Evolutionary conservation across 2,113 vertebrate genomes (phyloP).

Genomic region (Phycodurus eques): DNA sequence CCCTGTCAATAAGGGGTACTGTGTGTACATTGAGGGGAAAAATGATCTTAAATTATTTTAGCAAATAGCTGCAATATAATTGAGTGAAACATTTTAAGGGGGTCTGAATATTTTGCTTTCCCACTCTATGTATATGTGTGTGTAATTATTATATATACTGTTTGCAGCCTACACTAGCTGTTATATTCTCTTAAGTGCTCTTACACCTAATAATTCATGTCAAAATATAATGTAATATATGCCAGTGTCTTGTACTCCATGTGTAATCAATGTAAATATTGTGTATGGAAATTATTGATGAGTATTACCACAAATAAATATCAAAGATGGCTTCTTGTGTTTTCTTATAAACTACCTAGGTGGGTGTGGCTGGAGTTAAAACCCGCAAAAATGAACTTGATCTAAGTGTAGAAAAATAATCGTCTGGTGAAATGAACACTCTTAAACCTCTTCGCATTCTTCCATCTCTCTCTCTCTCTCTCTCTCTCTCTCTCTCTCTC

Average conservation of each 20-base stretch:
- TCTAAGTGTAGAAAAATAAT: neutral
- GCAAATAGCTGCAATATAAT: no score
- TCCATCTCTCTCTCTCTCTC: no score
- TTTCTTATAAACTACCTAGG: neutral
- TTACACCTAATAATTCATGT: constrained; percentile 11
- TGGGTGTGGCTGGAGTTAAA: no score
- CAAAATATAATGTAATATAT: neutral
- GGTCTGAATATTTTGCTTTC: no score
- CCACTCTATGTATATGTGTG: no score
- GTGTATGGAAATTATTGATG: neutral
- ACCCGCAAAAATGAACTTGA: neutral
- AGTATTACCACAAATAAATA: constrained; percentile 6
- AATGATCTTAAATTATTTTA: no score
- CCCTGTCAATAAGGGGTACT: no score
- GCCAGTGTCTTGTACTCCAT: neutral
- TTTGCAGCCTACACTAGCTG: constrained; percentile 14
- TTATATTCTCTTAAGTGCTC: constrained; percentile 38
- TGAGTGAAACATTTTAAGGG: no score
- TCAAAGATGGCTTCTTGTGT: neutral
- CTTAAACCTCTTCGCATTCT: neutral
- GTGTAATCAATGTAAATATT: constrained; percentile 8
- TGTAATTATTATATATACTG: neutral
- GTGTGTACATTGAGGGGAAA: no score
- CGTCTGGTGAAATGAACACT: neutral
- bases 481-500: no score